Evolutionary conservation across 2,888 invertebrate species (phyloP).

Genomic region (Calameuta idolon): DNA sequence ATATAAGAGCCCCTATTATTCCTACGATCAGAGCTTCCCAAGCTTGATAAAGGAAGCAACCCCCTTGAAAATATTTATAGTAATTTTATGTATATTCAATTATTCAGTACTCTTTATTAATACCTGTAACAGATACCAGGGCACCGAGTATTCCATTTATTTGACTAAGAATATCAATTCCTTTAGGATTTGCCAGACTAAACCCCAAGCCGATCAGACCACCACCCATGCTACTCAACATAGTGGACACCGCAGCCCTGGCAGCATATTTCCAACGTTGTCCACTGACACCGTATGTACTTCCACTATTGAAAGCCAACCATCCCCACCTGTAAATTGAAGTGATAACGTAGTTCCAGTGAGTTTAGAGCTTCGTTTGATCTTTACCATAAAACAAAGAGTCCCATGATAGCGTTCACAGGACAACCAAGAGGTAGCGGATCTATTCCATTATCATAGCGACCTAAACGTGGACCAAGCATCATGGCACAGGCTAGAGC

Average conservation of each 20-base stretch:
- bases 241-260: conserved; percentile 88
- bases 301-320: conserved; percentile 95
- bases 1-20: conserved; percentile 80
- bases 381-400: conserved; percentile 86
- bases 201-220: conserved; percentile 77
- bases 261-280: conserved; percentile 94
- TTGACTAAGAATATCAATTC: conserved; percentile 84
- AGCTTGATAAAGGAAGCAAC: conserved; percentile 86
- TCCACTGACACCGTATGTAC: conserved; percentile 85
- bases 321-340: conserved; percentile 81
- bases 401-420: conserved; percentile 90
- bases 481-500: conserved; percentile 91
- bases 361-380: background rate
- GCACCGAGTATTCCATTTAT: conserved; percentile 91
- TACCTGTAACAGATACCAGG: conserved; percentile 87
- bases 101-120: conserved; percentile 9
- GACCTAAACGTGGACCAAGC: conserved; percentile 88
- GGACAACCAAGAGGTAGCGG: conserved; percentile 87
- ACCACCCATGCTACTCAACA: conserved; percentile 92
- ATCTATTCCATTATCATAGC: conserved; percentile 82
- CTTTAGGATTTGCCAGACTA: conserved; percentile 74
- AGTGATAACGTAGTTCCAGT: conserved; percentile 1
- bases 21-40: conserved; percentile 92
- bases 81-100: background rate
- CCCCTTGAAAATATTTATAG: conserved; percentile 71